Percentiles rank a stretch among this genome's conserved stretches.
Conservation (phyloP, 2,888 invertebrate species). For the Andrena bicolor region DNA sequence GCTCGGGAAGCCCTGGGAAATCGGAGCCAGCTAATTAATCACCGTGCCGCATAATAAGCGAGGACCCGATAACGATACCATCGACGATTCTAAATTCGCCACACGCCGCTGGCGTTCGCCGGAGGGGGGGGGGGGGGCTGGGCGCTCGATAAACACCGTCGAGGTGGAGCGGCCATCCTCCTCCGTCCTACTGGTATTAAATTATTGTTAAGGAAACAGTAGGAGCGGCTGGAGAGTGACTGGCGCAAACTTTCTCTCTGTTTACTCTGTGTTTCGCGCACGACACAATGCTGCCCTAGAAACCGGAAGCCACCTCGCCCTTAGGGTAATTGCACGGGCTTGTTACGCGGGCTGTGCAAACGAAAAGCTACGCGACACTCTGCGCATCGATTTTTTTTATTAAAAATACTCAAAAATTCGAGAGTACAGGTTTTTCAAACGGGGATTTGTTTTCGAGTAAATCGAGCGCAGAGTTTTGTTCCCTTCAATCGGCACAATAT, state of each 20-base stretch:
- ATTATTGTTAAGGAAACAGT: constrained; percentile 77
- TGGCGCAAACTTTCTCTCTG: constrained; percentile 28
- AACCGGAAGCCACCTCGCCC: not conserved
- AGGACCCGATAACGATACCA: constrained; percentile 63
- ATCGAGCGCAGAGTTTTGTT: no score
- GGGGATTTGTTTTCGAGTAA: no score
- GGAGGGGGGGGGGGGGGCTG: constrained; percentile 16
- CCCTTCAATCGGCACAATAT: no score
- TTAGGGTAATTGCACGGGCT: constrained; percentile 1
- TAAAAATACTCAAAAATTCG: no score
- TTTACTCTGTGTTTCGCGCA: constrained; percentile 27
- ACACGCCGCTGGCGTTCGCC: constrained; percentile 61
- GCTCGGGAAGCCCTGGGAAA: not conserved
- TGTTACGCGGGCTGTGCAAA: not conserved
- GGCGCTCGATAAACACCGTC: constrained; percentile 46
- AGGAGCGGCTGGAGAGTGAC: constrained; percentile 35
- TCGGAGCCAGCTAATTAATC: constrained; percentile 41
- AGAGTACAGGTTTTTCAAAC: no score
- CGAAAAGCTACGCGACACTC: not conserved
- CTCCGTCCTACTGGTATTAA: constrained; percentile 63
- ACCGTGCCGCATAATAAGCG: constrained; percentile 38
- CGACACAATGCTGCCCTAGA: not conserved
- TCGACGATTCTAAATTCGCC: constrained; percentile 66
- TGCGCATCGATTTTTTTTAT: no score
- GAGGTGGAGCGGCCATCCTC: constrained; percentile 6